Percentiles rank a stretch among this genome's conserved stretches.
Evolutionary conservation across 2,113 vertebrate species (phyloP).

Genomic region (Hylia prasina): DNA sequence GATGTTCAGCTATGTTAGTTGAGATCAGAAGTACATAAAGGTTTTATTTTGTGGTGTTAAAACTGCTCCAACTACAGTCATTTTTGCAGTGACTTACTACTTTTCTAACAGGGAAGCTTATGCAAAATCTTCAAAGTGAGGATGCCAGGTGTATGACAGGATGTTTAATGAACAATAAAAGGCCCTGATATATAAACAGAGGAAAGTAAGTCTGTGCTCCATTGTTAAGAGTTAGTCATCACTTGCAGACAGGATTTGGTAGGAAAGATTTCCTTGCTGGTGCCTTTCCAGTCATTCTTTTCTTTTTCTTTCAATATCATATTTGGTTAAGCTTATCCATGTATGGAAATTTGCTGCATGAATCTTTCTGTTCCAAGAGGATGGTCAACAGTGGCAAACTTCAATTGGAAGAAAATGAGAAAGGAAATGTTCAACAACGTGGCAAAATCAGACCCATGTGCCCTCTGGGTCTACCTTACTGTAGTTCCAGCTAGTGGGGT

Average conservation of each 20-base stretch:
- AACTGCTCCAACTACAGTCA: not conserved
- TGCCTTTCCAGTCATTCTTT: not conserved
- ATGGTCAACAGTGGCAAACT: not conserved
- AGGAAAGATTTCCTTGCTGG: not conserved
- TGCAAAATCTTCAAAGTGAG: not conserved
- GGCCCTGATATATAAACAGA: not conserved
- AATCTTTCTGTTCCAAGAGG: not conserved
- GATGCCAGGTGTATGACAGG: not conserved
- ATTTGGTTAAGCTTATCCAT: not conserved
- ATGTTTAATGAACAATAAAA: not conserved
- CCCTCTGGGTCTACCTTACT: not conserved
- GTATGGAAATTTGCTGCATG: not conserved
- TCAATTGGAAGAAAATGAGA: not conserved
- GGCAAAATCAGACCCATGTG: not conserved
- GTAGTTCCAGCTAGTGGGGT: not conserved
- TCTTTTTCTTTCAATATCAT: not conserved
- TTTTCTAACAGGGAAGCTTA: not conserved
- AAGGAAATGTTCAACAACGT: not conserved
- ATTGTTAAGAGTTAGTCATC: not conserved
- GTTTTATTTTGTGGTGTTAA: not conserved
- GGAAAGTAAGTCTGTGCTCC: not conserved
- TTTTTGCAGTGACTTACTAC: not conserved
- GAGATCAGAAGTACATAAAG: not conserved
- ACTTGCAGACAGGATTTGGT: not conserved
- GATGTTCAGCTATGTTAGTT: not conserved